Conservation (phyloP, 1,140 invertebrate genomes). For the Doryteuthis pealeii region DNA sequence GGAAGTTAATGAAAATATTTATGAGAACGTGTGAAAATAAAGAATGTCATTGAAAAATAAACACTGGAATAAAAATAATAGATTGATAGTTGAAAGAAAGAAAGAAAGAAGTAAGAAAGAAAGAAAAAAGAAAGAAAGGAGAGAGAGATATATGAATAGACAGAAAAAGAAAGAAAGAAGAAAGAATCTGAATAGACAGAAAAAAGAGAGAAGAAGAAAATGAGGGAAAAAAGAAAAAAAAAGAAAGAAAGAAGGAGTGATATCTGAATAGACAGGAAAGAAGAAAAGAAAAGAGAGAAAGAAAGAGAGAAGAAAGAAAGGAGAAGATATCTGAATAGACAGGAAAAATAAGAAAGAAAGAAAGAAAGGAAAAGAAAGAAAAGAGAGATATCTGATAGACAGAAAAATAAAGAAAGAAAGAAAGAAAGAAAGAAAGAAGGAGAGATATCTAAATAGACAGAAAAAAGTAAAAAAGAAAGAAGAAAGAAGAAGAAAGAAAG, state of each 20-base stretch:
- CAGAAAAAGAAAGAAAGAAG: background rate
- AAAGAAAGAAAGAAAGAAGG: background rate
- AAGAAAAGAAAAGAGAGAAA: background rate
- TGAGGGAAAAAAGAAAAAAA: background rate
- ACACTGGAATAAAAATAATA: too few species aligned
- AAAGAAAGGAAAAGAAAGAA: background rate
- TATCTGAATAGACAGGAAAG: background rate
- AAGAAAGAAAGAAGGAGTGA: background rate
- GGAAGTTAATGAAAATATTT: too few species aligned
- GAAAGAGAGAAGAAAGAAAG: background rate
- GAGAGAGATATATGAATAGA: too few species aligned
- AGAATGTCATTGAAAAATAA: too few species aligned
- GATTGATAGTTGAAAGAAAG: too few species aligned
- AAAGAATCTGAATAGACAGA: background rate
- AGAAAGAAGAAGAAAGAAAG: too few species aligned
- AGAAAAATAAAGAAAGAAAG: background rate
- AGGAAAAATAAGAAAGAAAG: background rate
- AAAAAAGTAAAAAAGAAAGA: too few species aligned
- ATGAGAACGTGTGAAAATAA: too few species aligned
- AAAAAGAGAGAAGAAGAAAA: background rate
- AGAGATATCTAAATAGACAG: too few species aligned
- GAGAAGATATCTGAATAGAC: background rate
- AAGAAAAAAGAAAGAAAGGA: too few species aligned
- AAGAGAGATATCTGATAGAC: too few species aligned
- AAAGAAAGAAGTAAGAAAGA: too few species aligned